These are phyloP conservation scores for Triops cancriformis DNA, from an alignment of 1,140 invertebrate species.

Conservation along the genomic window DNA sequence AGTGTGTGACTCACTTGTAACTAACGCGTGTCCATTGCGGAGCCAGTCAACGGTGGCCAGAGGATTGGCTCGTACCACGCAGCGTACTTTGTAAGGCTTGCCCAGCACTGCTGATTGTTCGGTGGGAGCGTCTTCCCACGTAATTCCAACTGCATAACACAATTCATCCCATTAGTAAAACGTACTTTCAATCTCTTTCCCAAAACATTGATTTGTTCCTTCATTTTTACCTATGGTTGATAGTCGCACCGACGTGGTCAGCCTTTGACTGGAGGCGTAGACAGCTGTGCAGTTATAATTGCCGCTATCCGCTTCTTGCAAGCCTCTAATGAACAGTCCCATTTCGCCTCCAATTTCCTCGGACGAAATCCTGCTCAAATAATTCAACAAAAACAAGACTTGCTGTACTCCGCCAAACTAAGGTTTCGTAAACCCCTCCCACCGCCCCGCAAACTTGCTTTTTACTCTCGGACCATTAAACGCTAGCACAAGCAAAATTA, in stretches of 20 bases:
- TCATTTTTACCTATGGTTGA: slow-evolving; percentile 58
- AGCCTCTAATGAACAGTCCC: slow-evolving; percentile 60
- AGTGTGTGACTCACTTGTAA: slow-evolving; percentile 31
- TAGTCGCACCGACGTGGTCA: slow-evolving; percentile 57
- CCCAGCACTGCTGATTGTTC: slow-evolving; percentile 73
- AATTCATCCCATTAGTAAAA: background rate
- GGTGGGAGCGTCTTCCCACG: slow-evolving; percentile 71
- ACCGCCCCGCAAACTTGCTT: background rate
- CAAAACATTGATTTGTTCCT: slow-evolving; percentile 21
- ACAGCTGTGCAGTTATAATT: slow-evolving; percentile 71
- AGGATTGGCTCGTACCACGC: slow-evolving; percentile 74
- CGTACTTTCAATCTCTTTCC: background rate
- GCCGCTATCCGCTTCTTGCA: slow-evolving; percentile 65
- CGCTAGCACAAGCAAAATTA: background rate
- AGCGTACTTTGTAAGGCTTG: slow-evolving; percentile 64
- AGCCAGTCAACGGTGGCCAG: slow-evolving; percentile 74
- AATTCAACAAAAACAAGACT: background rate
- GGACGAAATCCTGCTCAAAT: slow-evolving; percentile 36
- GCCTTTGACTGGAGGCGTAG: slow-evolving; percentile 56
- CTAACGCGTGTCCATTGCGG: slow-evolving; percentile 57
- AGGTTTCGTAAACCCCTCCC: too few species aligned
- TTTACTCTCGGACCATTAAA: background rate
- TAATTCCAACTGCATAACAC: slow-evolving; percentile 52
- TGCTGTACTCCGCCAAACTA: background rate
- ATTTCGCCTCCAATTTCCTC: slow-evolving; percentile 54